These are phyloP conservation scores for Turdus rufiventris DNA, from an alignment of 2,113 vertebrate species.

Conservation along the genomic window DNA sequence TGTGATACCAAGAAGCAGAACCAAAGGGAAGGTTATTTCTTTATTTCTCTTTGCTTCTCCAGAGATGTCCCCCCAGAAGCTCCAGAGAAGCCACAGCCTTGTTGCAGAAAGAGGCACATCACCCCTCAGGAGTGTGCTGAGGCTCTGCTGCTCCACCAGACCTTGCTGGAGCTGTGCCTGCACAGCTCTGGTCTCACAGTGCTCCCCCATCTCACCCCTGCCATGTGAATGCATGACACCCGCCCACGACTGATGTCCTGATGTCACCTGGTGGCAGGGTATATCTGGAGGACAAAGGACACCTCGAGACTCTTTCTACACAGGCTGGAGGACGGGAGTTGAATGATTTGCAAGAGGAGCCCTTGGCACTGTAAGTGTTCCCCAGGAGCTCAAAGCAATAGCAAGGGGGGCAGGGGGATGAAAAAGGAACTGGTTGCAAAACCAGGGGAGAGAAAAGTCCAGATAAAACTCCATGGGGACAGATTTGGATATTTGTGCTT, in stretches of 20 bases:
- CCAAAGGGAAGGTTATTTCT: background rate
- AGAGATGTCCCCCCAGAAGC: background rate
- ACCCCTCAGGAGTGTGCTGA: accelerated
- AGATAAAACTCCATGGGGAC: background rate
- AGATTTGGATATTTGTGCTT: background rate
- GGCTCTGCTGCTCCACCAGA: background rate
- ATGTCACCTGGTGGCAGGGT: constrained; percentile 29
- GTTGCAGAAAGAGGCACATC: background rate
- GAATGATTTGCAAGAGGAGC: constrained; percentile 30
- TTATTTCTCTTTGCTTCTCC: background rate
- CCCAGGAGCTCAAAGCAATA: background rate
- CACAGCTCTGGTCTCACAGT: background rate
- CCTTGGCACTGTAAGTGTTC: constrained; percentile 52
- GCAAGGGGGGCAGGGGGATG: background rate
- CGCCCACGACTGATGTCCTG: background rate
- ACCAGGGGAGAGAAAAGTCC: background rate
- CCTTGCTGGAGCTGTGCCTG: background rate
- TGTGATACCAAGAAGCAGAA: background rate
- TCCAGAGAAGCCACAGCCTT: background rate
- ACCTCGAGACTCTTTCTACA: background rate
- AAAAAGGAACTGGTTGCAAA: background rate
- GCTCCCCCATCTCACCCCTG: background rate
- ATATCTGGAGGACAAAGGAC: constrained; percentile 56
- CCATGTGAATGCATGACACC: accelerated
- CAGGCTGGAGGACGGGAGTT: background rate